Conservation (phyloP, 2,797 vertebrate species). For the Presbytis comata region DNA sequence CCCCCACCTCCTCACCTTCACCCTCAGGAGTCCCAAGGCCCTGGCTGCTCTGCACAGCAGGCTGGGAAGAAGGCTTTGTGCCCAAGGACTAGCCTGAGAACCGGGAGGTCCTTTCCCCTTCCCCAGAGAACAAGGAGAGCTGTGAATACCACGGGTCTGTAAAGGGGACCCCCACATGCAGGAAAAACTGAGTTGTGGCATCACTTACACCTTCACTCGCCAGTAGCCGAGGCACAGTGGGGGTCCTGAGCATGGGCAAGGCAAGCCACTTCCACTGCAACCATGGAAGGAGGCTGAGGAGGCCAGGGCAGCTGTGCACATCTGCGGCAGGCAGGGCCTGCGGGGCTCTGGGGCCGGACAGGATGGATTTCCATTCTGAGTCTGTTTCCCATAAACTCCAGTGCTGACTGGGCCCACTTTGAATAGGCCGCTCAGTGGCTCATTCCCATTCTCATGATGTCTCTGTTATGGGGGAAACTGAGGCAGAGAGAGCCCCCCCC, state of each 20-base stretch:
- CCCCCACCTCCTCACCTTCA: not conserved
- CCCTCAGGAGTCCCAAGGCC: not conserved
- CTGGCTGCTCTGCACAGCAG: not conserved
- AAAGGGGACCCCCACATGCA: fast-evolving
- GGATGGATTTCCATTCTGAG: not conserved
- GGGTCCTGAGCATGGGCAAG: not conserved
- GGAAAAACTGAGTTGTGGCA: not conserved
- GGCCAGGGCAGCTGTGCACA: not conserved
- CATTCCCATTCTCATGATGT: not conserved
- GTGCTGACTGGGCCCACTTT: not conserved
- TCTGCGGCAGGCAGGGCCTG: too few relatives aligned
- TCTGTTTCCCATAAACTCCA: not conserved
- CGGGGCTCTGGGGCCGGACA: fast-evolving
- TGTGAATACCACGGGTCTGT: not conserved
- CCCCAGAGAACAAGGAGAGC: not conserved
- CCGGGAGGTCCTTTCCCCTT: not conserved
- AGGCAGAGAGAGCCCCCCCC: not conserved
- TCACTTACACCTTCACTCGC: not conserved
- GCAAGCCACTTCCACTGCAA: too few relatives aligned
- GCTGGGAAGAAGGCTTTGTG: not conserved
- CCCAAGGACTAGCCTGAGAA: not conserved
- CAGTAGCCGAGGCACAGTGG: not conserved
- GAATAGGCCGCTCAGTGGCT: not conserved
- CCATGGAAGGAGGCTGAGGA: not conserved
- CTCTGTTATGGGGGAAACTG: not conserved